phyloP scores from a whole-genome alignment of 2,888 invertebrate genomes.

The Embidobia sp. region DNA sequence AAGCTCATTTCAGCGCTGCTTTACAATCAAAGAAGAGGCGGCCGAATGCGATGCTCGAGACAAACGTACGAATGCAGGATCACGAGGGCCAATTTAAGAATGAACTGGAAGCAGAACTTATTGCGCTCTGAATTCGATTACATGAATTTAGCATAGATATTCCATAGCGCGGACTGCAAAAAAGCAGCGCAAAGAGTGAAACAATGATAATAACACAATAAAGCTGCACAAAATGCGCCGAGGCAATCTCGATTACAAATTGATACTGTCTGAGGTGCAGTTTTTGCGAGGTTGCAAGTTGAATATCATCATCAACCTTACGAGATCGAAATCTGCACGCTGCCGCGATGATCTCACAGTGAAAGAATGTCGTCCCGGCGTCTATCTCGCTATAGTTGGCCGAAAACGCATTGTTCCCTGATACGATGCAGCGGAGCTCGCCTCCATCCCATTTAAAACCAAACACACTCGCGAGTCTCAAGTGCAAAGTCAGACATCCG shows the following conservation, averaged over 20 bases:
- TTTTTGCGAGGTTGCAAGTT: constrained; percentile 49
- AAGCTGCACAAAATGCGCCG: constrained; percentile 12
- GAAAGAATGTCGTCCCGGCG: constrained; percentile 78
- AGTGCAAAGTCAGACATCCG: constrained; percentile 7
- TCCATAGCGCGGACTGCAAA: constrained; percentile 10
- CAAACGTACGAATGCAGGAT: constrained; percentile 17
- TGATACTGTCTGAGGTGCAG: constrained; percentile 52
- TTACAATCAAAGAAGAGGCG: too few species aligned
- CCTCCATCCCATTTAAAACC: constrained; percentile 66
- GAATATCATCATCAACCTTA: constrained; percentile 62
- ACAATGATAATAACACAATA: constrained; percentile 38
- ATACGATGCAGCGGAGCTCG: constrained; percentile 68
- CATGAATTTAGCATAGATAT: constrained; percentile 29
- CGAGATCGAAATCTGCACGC: constrained; percentile 59
- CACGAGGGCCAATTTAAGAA: not conserved
- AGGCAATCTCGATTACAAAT: constrained; percentile 53
- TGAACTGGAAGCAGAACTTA: not conserved
- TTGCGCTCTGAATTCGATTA: constrained; percentile 9
- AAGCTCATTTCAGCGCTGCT: too few species aligned
- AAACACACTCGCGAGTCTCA: constrained; percentile 13
- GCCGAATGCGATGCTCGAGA: too few species aligned
- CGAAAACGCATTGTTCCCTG: constrained; percentile 77
- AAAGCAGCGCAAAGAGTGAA: constrained; percentile 1
- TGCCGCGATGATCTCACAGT: constrained; percentile 77
- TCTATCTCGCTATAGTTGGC: constrained; percentile 70